Evolutionary conservation across 2,797 vertebrate genomes (phyloP), one percentile per base, ranked within the genome.

Genomic region (Eulemur mongoz): DNA sequence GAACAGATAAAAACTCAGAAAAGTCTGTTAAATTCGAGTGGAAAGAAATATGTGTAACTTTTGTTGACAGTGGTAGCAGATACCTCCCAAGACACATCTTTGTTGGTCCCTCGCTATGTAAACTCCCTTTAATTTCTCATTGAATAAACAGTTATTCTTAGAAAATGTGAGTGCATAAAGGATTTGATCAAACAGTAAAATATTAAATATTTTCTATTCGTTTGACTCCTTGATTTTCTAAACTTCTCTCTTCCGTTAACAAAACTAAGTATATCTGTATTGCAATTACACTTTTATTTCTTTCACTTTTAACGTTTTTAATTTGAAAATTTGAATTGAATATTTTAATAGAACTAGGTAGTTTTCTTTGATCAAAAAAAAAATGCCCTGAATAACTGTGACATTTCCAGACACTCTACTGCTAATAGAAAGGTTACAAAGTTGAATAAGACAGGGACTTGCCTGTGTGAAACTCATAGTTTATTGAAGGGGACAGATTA

Each of bases 281-380:
- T 79, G 5, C 3, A 79, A 92, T 54, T n/a, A 61, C 0, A 72
- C 4, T 79, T 93, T 72, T 61, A 40, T 94, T 90, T 79, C 45
- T 91, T 89, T 80, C 17, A 22, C 20, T 63, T 80, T 59, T 61
- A 88, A 93, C 13, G 72, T 35, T 82, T 70, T 57, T 48, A 73
- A 78, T 81, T 83, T 88, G 70, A 78, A 25, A 95, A 7, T 48
- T 78, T 52, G 25, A 2, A 59, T 69, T 88, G 85, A 81, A 72
- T 84, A 86, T 93, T 83, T 95, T 86, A 83, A 94, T 89, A n/a
- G 92, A 90, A 95, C 7, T 32, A 45, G 3, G 40, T 84, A 90
- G 7, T 38, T 96, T 93, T 83, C 45, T 89, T 94, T 92, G 14
- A 92, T 81, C 13, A 30, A 91, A 80, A 93, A 91, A 93, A 13